Base-by-base conservation (phyloP, 37 sponge, comb jelly and placozoan genomes). In the Ianthella basta region DNA sequence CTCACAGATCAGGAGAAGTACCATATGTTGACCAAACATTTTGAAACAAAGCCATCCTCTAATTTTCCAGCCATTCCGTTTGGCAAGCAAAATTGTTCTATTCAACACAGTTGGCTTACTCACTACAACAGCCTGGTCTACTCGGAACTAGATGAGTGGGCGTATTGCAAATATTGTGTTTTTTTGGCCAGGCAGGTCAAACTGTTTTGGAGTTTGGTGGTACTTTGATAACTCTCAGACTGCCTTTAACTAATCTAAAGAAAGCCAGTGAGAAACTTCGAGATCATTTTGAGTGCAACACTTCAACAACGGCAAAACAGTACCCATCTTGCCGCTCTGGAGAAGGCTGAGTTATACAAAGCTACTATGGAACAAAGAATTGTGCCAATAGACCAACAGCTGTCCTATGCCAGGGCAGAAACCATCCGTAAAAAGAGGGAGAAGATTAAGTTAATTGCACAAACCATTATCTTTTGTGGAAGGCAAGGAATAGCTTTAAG, bases 251-350 rank as follows among this genome's bases (percentile, higher is more conserved):
- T 3, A 83, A 81, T 60, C 64, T 81, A 34, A 57, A 81, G 63
- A 84, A 81, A 59, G 82, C 82, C 20, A 81, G 82, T 81, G 82
- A 81, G n/a, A 81, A 61, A 12, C 64, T 59, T 10, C 61, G 82
- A 34, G 82, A 81, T 4, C 82, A 81, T 39, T 81, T 81, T 60
- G 12, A 5, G 4, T 75, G 85, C 27, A 69, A n/a, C 33, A 35
- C 6, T 23, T 24, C 16, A 5, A 10, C 24, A 29, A 54, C 59
- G 15, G 72, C 60, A 27, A 15, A 27, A 4, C 73, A 72, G 39
- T 72, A 54, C 35, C 50, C 85, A 84, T 33, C 85, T 72, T 19
- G 30, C 39, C 70, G 85, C 85, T 59, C 23, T 57, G 3, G 85
- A 73, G 59, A 73, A 72, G 41, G 74, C 73, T 6, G 38, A 72